These are phyloP conservation scores for Xiphophorus maculatus DNA, from an alignment of 2,113 vertebrate genomes.

Conservation along the genomic window DNA sequence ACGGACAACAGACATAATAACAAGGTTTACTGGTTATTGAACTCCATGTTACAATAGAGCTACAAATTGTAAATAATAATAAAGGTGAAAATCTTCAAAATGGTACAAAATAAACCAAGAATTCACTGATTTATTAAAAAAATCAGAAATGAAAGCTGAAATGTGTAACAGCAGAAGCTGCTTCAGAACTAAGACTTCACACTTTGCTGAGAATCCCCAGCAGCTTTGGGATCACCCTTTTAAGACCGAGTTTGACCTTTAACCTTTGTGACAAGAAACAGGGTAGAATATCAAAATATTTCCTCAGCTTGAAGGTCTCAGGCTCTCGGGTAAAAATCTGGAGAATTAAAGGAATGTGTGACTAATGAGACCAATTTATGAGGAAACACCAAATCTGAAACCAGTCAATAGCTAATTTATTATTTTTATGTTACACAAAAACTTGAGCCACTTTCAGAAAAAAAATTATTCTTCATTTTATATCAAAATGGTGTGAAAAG, in stretches of 20 bases:
- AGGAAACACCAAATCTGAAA: background rate
- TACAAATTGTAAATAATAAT: background rate
- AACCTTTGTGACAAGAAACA: slow-evolving; percentile 9
- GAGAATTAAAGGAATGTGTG: slow-evolving; percentile 20
- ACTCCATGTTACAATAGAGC: background rate
- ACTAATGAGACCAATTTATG: slow-evolving; percentile 3
- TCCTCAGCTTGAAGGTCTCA: background rate
- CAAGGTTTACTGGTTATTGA: too few relatives aligned
- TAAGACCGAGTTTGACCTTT: slow-evolving; percentile 17
- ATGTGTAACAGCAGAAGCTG: background rate
- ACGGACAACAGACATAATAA: too few relatives aligned
- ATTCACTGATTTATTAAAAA: too few relatives aligned
- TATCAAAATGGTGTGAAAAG: background rate
- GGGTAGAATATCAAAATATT: slow-evolving; percentile 6
- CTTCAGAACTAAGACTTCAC: background rate
- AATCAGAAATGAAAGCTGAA: background rate
- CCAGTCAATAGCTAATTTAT: background rate
- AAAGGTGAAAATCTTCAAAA: background rate
- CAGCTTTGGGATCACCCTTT: background rate
- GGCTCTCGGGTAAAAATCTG: slow-evolving; percentile 11
- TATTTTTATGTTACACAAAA: background rate
- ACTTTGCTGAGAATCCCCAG: slow-evolving; percentile 4
- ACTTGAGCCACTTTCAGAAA: background rate
- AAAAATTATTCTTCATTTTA: background rate
- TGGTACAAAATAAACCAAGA: too few relatives aligned